Evolutionary conservation across 64 coral and sea anemone species (phyloP), one percentile per base, ranked within the genome.

Genomic region (Cladopsammia gracilis): DNA sequence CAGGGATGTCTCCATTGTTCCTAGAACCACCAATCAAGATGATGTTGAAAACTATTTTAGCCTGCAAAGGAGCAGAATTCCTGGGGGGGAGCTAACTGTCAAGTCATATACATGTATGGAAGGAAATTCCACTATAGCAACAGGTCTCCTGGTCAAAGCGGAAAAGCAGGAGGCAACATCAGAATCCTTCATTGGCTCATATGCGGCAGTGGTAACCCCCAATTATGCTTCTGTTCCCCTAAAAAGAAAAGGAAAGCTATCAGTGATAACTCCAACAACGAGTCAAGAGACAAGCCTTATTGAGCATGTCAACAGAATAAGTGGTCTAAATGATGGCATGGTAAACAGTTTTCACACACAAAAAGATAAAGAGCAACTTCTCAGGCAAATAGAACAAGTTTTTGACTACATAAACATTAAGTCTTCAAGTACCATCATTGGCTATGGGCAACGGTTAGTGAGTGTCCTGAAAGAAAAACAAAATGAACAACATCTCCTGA

Each of bases 381-480:
- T 34, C 12, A 50, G 85, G 20, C 85, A 87, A 56, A 19, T 43
- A 6, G n/a, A 73, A 73, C 67, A 87, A 42, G 71, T 87, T 48
- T 73, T 87, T 87, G 84, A 87, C 12, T 57, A 70, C 5, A 87
- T 87, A 20, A 73, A 56, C 42, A 54, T 87, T 70, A 68, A 34
- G 19, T 71, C 67, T 10, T 73, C 84, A 0, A 87, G 49, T 8
- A 52, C 51, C 1, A 26, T 87, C 14, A 87, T 87, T 56, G 22
- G 66, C 25, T 25, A 72, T 73, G 67, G 18, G 5, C 48, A 26
- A 2, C 48, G 56, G 13, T 25, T 87, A 3, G 71, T 87, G 11
- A 52, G 66, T 16, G 26, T 71, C 24, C 34, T 87, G 16, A 20
- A 43, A 25, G 85, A 87, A 2, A 43, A 53, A 71, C 6, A 56